Evolutionary conservation across 2,797 vertebrate genomes (phyloP), one percentile per base, ranked within the genome.

Genomic region (Argentina silus): DNA sequence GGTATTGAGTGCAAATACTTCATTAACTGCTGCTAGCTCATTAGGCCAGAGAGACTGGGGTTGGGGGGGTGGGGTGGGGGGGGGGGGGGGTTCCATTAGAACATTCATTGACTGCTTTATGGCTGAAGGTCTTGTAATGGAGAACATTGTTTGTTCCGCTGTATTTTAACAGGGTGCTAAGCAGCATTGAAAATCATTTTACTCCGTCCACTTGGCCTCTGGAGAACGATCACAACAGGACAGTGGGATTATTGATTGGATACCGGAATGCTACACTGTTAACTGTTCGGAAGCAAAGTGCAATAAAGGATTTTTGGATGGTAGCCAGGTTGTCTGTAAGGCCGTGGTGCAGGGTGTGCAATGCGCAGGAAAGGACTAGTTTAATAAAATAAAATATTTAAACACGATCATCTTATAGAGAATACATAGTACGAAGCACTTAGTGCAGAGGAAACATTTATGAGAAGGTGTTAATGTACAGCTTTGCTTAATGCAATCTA

Each of bases 181-280:
- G 86, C 78, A 79, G 75, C 79, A 81, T 82, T 84, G 82, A 80
- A 85, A 90, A 83, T 79, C 12, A 48, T 73, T 86, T 72, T 73
- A 67, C 74, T 6, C 21, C 73, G 64, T 68, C 68, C 75, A 75
- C 68, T 59, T 73, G 77, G 80, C 72, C 69, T 81, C 80, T 85
- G 76, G 85, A 79, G 67, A 67, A 78, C 77, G 85, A 89, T 90
- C 86, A 86, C 86, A 87, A 79, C 56, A 73, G 75, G 84, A 77
- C 78, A 70, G 36, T 70, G 77, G 70, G 78, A 72, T 88, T 84
- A 86, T 81, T 81, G 63, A 80, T 82, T 90, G 78, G 8, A 85
- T 88, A 78, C 67, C 62, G 69, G 74, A 75, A 74, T 66, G 78
- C 42, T 73, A 81, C 72, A 79, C 1, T 0, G 36, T 36, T 36